phyloP scores from a whole-genome alignment of 1,140 invertebrate species.

The Philaenus spumarius region DNA sequence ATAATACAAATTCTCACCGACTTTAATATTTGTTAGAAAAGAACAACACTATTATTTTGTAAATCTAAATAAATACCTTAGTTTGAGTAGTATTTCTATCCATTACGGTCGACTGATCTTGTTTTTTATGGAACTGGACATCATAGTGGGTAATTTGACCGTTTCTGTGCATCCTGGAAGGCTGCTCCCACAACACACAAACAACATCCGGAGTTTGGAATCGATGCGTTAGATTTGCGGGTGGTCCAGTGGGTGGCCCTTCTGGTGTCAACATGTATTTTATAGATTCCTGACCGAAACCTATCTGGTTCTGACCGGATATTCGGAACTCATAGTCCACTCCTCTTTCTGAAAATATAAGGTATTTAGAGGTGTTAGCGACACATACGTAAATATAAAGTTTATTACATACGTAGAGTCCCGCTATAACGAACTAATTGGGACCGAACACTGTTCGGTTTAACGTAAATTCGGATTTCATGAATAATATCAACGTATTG shows the following conservation, averaged over 20 bases:
- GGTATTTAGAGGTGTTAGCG: too few species aligned
- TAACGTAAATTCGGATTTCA: too few species aligned
- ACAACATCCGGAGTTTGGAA: constrained; percentile 91
- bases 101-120: constrained; percentile 70
- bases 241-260: constrained; percentile 76
- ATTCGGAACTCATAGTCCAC: constrained; percentile 93
- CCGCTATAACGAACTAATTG: too few species aligned
- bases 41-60: too few species aligned
- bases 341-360: constrained; percentile 60
- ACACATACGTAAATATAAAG: too few species aligned
- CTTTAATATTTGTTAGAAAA: too few species aligned
- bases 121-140: constrained; percentile 86
- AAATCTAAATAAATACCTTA: constrained; percentile 44
- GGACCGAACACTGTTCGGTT: too few species aligned
- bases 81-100: constrained; percentile 74
- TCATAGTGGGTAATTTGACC: constrained; percentile 88
- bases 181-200: constrained; percentile 87
- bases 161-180: constrained; percentile 78
- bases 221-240: constrained; percentile 71
- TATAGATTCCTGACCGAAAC: constrained; percentile 87
- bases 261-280: constrained; percentile 86
- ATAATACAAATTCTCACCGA: too few species aligned
- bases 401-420: too few species aligned
- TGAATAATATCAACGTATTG: too few species aligned
- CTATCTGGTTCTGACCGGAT: constrained; percentile 85